Evolutionary conservation across 2,113 vertebrate species (phyloP), one percentile per base, ranked within the genome.

Genomic region (Rhombomys opimus): DNA sequence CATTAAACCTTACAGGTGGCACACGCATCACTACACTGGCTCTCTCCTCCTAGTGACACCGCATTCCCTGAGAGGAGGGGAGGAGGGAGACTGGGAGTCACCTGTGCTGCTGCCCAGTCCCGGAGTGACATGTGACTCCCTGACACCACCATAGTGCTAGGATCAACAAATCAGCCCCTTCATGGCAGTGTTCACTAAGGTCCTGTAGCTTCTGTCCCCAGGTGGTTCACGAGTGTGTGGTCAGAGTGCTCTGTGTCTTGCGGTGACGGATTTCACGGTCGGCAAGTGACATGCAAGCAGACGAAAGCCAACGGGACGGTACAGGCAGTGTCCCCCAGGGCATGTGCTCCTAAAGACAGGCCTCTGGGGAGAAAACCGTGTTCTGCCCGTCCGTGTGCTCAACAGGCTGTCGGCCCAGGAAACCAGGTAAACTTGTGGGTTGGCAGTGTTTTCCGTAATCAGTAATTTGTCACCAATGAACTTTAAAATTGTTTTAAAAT

Each of bases 231-330:
- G 0, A 98, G 98, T 0, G 80, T 98, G 0, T 99, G 99, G 99
- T 99, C 99, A 0, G 98, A 98, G 84, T 99, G 99, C 96, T 99
- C 99, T 3, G 98, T 93, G 0, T 96, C 99, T 0, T 99, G 99
- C 25, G 99, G 99, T 0, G 38, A 70, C 0, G 99, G 99, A 10
- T 98, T 98, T 97, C 98, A 91, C n/a, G 98, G 97, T 0, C 98
- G 99, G 1, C 98, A 98, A 91, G 98, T 99, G 32, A 97, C 73
- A 0, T 99, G 99, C 81, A 98, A 98, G 68, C 99, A 98, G 93
- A 73, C 93, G 1, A 97, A 84, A 80, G 98, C 98, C 82, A 89
- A 95, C 0, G 99, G 99, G 2, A 96, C 52, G 0, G 35, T 87
- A 11, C 95, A 95, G 96, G 95, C 80, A 0, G 25, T 99, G 91